phyloP scores from a whole-genome alignment of 1,140 invertebrate genomes.

The Microvelia longipes region DNA sequence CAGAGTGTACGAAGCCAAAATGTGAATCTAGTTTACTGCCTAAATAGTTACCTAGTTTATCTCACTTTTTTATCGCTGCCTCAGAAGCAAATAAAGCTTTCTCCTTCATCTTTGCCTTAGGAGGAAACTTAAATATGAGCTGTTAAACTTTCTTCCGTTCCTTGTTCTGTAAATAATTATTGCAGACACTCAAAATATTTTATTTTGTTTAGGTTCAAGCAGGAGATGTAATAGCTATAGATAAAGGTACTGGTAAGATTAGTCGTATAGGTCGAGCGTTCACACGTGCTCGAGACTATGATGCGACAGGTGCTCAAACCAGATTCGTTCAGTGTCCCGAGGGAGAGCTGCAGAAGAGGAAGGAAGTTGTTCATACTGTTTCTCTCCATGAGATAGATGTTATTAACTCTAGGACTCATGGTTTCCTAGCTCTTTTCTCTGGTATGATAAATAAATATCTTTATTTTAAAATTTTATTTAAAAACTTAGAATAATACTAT shows the following conservation, averaged over 20 bases:
- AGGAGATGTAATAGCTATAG: conserved; percentile 93
- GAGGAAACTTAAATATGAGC: no score
- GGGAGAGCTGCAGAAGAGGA: conserved; percentile 95
- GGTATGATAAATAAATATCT: conserved; percentile 34
- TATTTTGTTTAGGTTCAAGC: conserved; percentile 51
- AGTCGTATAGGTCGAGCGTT: conserved; percentile 89
- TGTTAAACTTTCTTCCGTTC: no score
- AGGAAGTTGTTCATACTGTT: conserved; percentile 93
- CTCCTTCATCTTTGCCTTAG: no score
- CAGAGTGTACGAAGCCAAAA: no score
- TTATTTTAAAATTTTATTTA: conserved; percentile 37
- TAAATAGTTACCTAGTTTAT: no score
- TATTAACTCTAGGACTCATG: conserved; percentile 91
- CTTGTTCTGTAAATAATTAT: no score
- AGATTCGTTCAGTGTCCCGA: conserved; percentile 91
- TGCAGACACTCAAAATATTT: no score
- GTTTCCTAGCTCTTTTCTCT: conserved; percentile 92
- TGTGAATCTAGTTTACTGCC: no score
- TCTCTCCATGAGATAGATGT: conserved; percentile 98
- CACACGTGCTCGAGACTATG: conserved; percentile 88
- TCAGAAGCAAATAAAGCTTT: no score
- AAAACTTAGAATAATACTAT: no score
- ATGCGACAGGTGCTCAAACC: conserved; percentile 84
- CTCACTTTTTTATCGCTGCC: no score
- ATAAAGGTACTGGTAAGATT: conserved; percentile 95